Percentiles rank a stretch among this genome's conserved stretches.
phyloP scores from a whole-genome alignment of 1,140 invertebrate genomes.

The Zophobas atratus region DNA sequence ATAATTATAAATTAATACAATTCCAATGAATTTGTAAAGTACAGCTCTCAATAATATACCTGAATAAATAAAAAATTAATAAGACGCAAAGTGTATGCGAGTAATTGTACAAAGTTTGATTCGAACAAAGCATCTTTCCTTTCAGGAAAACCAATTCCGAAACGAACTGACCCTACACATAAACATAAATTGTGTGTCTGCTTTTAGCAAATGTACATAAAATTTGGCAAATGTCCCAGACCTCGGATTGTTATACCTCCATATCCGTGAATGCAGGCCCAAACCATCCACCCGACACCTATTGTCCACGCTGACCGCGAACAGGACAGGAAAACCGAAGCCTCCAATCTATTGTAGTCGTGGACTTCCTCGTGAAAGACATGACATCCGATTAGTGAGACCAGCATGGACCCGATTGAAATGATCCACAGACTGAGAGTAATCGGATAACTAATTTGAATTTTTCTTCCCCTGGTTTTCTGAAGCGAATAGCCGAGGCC shows the following conservation, averaged over 20 bases:
- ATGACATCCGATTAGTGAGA: conserved; percentile 44
- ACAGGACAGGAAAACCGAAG: conserved; percentile 41
- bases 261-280: conserved; percentile 53
- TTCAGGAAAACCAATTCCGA: too few relatives aligned
- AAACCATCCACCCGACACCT: conserved; percentile 50
- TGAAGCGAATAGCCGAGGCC: conserved; percentile 34
- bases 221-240: background rate
- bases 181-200: too few relatives aligned
- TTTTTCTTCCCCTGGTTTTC: conserved; percentile 44
- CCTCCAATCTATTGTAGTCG: conserved; percentile 45
- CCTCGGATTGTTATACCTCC: conserved; percentile 33
- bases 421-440: conserved; percentile 41
- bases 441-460: conserved; percentile 43
- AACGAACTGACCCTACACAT: too few relatives aligned
- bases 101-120: too few relatives aligned
- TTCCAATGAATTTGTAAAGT: too few relatives aligned
- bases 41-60: too few relatives aligned
- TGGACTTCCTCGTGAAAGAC: conserved; percentile 46
- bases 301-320: conserved; percentile 54
- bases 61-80: too few relatives aligned
- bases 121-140: too few relatives aligned
- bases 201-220: too few relatives aligned
- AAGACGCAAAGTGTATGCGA: too few relatives aligned
- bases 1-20: too few relatives aligned
- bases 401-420: conserved; percentile 31